Base-by-base conservation (phyloP, 2,797 vertebrate species). In the Falco berigora region DNA sequence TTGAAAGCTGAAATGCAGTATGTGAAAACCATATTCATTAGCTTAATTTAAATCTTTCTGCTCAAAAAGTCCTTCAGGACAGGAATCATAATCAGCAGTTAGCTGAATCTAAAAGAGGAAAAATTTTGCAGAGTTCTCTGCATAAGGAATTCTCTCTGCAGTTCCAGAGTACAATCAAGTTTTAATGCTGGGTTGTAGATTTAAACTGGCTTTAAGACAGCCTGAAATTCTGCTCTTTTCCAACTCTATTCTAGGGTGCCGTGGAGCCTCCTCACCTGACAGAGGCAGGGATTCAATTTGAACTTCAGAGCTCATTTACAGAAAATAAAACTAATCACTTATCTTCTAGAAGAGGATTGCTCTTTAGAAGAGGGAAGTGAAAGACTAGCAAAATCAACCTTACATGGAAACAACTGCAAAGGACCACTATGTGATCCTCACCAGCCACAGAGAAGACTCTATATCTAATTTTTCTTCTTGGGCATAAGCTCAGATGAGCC, bases 51-150 rank as follows among this genome's bases (percentile, higher is more conserved):
- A 76, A 87, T 9, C 20, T 8, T 44, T 32, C 34, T 78, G 49
- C 46, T 89, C 86, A 64, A 28, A 8, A 85, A 28, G 28, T 32
- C 36, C 42, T 28, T 34, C 38, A 80, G 27, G 68, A 80, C 56
- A 49, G 67, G 6, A 3, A 14, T 0, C 5, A 30, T 7, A 22
- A 46, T 3, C 3, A 6, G 46, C 49, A 81, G 22, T 42, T 28
- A 69, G 38, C 40, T 42, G 67, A 67, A 21, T 13, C 16, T 59
- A 32, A 66, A 63, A 58, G 19, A 3, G 38, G 47, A 88, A 61
- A 50, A 61, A 21, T 56, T 56, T 10, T 8, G 49, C 36, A 66
- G 25, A 80, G 30, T 15, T 76, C 53, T 66, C 58, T 32, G 63
- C 32, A 58, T 25, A 18, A 63, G 12, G n/a, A 9, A 23, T 23